These are phyloP conservation scores for Danionella cerebrum DNA, from an alignment of 2,113 vertebrate species.

Conservation along the genomic window DNA sequence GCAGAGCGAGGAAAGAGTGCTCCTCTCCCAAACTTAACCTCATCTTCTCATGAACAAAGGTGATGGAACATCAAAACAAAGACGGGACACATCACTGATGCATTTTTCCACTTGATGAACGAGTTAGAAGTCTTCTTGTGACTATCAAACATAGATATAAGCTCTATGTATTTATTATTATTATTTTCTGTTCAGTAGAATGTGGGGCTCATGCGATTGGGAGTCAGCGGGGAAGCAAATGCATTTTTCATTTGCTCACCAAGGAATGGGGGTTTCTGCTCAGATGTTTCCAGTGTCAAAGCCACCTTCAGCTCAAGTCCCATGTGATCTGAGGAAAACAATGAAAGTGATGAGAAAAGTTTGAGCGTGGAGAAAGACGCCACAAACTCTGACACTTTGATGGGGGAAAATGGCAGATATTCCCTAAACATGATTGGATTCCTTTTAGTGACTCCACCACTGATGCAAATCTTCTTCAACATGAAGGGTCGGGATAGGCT, in stretches of 20 bases:
- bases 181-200: conserved; percentile 22
- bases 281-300: conserved; percentile 35
- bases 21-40: conserved; percentile 34
- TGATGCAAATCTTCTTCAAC: not conserved
- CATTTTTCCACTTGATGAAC: conserved; percentile 44
- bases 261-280: conserved; percentile 13
- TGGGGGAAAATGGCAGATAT: conserved; percentile 34
- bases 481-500: too few relatives aligned
- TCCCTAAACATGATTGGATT: conserved; percentile 22
- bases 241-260: conserved; percentile 35
- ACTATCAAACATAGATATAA: conserved; percentile 15
- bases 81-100: conserved; percentile 32
- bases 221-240: conserved; percentile 28
- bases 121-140: conserved; percentile 13
- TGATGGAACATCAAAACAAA: conserved; percentile 22
- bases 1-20: conserved; percentile 20
- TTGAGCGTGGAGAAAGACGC: conserved; percentile 2
- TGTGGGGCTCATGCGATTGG: conserved; percentile 10
- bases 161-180: conserved; percentile 24
- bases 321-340: conserved; percentile 38
- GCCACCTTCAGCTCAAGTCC: conserved; percentile 31
- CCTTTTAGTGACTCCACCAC: not conserved
- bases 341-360: conserved; percentile 44
- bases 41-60: conserved; percentile 43
- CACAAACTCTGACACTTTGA: conserved; percentile 24